Percentiles rank a stretch among this genome's conserved stretches.
Conservation (phyloP, 2,113 vertebrate genomes). For the Ctenomys sociabilis region DNA sequence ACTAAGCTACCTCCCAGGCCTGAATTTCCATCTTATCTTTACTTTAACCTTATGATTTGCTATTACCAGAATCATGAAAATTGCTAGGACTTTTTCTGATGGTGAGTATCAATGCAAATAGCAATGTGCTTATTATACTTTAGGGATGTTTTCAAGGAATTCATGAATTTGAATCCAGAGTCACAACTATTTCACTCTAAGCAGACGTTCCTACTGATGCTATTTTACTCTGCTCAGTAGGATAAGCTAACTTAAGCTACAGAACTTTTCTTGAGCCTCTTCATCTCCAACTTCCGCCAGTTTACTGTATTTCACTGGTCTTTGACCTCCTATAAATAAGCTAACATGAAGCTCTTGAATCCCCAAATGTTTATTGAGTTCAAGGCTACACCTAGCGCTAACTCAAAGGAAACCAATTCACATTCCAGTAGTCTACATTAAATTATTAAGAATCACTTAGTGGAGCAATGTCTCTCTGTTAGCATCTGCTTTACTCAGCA, state of each 20-base stretch:
- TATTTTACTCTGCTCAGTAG: neutral
- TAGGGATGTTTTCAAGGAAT: neutral
- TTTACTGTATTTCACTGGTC: neutral
- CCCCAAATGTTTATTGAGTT: slow-evolving; percentile 20
- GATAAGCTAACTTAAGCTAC: neutral
- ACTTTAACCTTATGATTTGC: neutral
- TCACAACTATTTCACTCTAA: neutral
- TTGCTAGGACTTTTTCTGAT: neutral
- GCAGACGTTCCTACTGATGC: neutral
- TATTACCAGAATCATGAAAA: neutral
- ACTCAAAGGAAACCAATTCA: neutral
- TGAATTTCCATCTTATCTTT: neutral
- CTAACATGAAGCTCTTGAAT: neutral
- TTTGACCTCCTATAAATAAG: neutral
- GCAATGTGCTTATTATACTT: neutral
- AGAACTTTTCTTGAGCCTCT: neutral
- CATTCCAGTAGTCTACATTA: neutral
- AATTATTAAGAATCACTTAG: neutral
- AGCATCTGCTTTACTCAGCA: neutral
- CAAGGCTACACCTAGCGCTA: neutral
- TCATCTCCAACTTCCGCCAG: neutral
- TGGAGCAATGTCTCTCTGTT: neutral
- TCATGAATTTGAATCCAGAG: neutral
- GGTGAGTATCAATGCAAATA: neutral
- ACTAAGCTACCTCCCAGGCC: too few species aligned